phyloP scores from a whole-genome alignment of 2,888 invertebrate species.

The Anorthoa munda region DNA sequence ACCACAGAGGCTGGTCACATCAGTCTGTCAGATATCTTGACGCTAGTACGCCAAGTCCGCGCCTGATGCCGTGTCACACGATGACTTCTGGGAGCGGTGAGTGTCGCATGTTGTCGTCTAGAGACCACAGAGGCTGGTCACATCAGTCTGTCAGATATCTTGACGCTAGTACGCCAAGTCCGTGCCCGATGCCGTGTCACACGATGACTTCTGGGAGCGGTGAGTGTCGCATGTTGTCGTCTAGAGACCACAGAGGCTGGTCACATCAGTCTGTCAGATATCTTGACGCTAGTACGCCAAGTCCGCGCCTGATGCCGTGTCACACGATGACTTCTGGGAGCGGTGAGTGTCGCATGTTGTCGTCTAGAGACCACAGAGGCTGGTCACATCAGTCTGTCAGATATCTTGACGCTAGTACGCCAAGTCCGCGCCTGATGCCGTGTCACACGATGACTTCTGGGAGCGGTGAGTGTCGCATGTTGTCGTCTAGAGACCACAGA shows the following conservation, averaged over 20 bases:
- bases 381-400: not conserved
- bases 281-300: constrained; percentile 65
- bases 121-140: constrained; percentile 74
- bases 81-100: not conserved
- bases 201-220: constrained; percentile 95
- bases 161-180: constrained; percentile 76
- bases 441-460: not conserved
- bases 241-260: constrained; percentile 28
- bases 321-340: too few species aligned
- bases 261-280: constrained; percentile 72
- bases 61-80: not conserved
- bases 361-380: too few species aligned
- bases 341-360: too few species aligned
- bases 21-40: not conserved
- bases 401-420: not conserved
- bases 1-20: not conserved
- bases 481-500: not conserved
- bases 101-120: constrained; percentile 44
- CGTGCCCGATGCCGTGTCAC: constrained; percentile 93
- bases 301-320: too few species aligned
- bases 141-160: constrained; percentile 74
- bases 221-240: constrained; percentile 66
- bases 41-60: not conserved
- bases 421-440: not conserved
- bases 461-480: not conserved